Evolutionary conservation across 1,140 invertebrate species (phyloP), one percentile per base, ranked within the genome.

Genomic region (Antheraea pernyi): DNA sequence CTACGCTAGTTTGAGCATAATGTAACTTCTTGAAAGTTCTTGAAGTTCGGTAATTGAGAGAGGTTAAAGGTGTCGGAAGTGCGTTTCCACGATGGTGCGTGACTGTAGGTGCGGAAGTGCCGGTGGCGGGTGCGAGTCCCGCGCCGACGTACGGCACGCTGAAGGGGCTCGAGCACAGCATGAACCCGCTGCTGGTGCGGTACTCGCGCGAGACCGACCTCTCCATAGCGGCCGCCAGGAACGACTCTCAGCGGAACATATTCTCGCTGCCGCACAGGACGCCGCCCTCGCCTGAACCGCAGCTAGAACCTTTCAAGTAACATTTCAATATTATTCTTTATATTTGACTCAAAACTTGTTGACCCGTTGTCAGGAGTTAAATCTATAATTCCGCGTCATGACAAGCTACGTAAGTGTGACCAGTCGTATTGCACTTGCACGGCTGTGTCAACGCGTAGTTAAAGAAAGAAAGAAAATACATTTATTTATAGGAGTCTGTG

Each of bases 171-270:
- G 97, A 98, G 80, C 96, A 98, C 79, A 97, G 96, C 77, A 96
- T 98, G 94, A 98, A 98, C 92, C 97, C 97, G 6, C 96, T 97
- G 81, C 88, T 98, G 39, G 97, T 97, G 80, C 97, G 97, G 85
- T 98, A 98, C 88, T 96, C 97, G 0, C 93, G 97, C 62, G 98
- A 99, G 93, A 98, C 97, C 0, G 97, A 98, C 82, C 94, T 95
- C 36, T 97, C 97, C 36, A 97, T 98, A 73, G 95, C 96, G 22
- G 94, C 95, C 69, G 95, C 96, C 0, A 93, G 98, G 69, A 95
- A 95, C 79, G 97, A 98, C 88, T 79, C 88, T 78, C 83, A 91
- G 13, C 76, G 93, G 75, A 86, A 88, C 75, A 79, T 93, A 64
- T 92, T 93, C 78, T 89, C 71, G 48, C 69, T 91, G 72, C 89